Conservation (phyloP, 2,888 invertebrate species). For the Craniophora ligustri region DNA sequence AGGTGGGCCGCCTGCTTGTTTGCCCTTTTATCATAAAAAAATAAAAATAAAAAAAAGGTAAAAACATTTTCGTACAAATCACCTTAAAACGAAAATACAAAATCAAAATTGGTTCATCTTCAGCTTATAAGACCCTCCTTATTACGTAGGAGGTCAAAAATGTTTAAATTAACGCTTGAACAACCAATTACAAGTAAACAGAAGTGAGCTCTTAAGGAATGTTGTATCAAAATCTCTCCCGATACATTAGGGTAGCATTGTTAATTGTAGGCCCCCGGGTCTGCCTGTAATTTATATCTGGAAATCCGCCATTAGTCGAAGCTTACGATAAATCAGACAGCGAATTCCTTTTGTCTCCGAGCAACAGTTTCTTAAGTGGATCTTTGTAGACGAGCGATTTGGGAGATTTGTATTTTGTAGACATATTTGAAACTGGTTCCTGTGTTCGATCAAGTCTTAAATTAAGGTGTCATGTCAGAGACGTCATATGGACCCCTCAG, state of each 20-base stretch:
- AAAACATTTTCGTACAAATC: too few relatives aligned
- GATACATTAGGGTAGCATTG: slow-evolving; percentile 68
- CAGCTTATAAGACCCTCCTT: too few relatives aligned
- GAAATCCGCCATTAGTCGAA: slow-evolving; percentile 69
- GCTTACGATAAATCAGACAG: slow-evolving; percentile 75
- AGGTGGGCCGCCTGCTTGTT: too few relatives aligned
- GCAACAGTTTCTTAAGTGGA: slow-evolving; percentile 69
- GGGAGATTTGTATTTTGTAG: not conserved
- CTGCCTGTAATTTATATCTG: slow-evolving; percentile 74
- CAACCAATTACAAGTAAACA: slow-evolving; percentile 30
- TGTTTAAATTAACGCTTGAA: slow-evolving; percentile 5
- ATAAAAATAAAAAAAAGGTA: too few relatives aligned
- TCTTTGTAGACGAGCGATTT: slow-evolving; percentile 56
- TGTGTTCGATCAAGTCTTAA: too few relatives aligned
- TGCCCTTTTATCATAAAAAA: too few relatives aligned
- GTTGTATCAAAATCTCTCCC: slow-evolving; percentile 53
- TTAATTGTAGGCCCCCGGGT: slow-evolving; percentile 68
- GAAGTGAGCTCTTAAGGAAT: slow-evolving; percentile 21
- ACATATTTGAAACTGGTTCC: too few relatives aligned
- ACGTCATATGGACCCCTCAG: too few relatives aligned
- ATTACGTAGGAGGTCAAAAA: too few relatives aligned
- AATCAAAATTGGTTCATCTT: too few relatives aligned
- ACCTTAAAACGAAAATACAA: too few relatives aligned
- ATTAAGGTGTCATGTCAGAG: too few relatives aligned
- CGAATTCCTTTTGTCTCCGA: slow-evolving; percentile 74